These are phyloP conservation scores for Porites lutea DNA, from an alignment of 64 coral and sea anemone genomes.

Conservation along the genomic window DNA sequence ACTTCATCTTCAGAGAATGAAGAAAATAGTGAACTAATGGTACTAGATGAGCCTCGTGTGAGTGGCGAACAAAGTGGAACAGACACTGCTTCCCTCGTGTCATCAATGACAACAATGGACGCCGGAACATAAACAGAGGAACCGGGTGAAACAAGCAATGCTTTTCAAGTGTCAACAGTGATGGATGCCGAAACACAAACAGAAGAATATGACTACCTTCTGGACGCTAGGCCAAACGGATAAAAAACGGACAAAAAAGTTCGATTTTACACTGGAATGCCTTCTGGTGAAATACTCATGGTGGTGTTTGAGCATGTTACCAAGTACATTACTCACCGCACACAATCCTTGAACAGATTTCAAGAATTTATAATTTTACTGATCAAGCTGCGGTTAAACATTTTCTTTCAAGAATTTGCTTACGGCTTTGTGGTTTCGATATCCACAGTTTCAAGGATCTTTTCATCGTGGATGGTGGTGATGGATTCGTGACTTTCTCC, in stretches of 20 bases:
- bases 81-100: slow-evolving; percentile 30
- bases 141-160: slow-evolving; percentile 22
- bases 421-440: slow-evolving; percentile 34
- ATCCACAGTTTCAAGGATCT: no score
- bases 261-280: slow-evolving; percentile 63
- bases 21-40: slow-evolving; percentile 21
- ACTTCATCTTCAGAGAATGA: slow-evolving; percentile 7
- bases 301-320: slow-evolving; percentile 59
- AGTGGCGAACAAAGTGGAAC: slow-evolving; percentile 42
- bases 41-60: slow-evolving; percentile 18
- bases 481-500: no score
- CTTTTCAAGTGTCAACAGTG: not conserved
- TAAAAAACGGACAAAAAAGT: slow-evolving; percentile 32
- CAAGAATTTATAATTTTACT: slow-evolving; percentile 62
- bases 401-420: slow-evolving; percentile 44
- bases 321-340: slow-evolving; percentile 2
- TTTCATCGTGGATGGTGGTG: no score
- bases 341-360: slow-evolving; percentile 49
- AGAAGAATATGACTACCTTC: slow-evolving; percentile 61
- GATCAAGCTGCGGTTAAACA: slow-evolving; percentile 35
- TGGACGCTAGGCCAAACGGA: slow-evolving; percentile 13
- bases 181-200: slow-evolving; percentile 54
- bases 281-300: slow-evolving; percentile 51
- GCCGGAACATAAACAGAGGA: slow-evolving; percentile 63
- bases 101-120: slow-evolving; percentile 28